Evolutionary conservation across 2,888 invertebrate species (phyloP).

Genomic region (Altica lythri): DNA sequence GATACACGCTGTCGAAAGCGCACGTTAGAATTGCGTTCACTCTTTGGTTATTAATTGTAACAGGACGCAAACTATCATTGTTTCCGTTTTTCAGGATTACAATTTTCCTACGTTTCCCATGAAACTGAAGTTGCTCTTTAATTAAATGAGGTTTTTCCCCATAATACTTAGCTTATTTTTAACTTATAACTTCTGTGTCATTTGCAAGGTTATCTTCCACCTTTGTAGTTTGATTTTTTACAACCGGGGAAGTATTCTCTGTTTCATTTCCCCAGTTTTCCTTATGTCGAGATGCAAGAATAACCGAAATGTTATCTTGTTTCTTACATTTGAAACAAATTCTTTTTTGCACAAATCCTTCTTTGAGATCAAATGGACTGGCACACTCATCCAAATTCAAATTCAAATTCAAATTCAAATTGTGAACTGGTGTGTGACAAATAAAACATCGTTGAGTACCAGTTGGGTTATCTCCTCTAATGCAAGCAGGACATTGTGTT

Average conservation of each 20-base stretch:
- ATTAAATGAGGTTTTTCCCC: neutral
- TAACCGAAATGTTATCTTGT: neutral
- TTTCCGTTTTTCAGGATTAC: constrained; percentile 3
- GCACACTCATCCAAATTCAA: constrained; percentile 8
- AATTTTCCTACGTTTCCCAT: too few species aligned
- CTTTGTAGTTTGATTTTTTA: too few species aligned
- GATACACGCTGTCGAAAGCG: constrained; percentile 5
- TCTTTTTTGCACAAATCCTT: constrained; percentile 8
- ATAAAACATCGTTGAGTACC: constrained; percentile 1
- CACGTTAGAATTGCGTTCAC: constrained; percentile 2
- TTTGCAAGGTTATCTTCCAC: too few species aligned
- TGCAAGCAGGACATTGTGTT: constrained; percentile 6
- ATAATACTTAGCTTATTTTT: neutral
- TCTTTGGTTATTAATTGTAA: neutral
- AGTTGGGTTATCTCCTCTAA: constrained; percentile 1
- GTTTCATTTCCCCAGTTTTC: constrained; percentile 1
- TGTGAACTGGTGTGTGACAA: constrained; percentile 9
- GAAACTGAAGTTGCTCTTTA: too few species aligned
- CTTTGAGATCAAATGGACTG: neutral
- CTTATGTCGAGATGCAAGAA: constrained; percentile 2
- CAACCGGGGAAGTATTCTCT: neutral
- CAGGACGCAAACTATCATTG: neutral
- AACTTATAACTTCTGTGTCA: neutral
- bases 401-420: neutral
- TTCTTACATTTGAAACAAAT: constrained; percentile 2